phyloP scores from a whole-genome alignment of 2,888 invertebrate genomes.

The Chymomyza amoena region DNA sequence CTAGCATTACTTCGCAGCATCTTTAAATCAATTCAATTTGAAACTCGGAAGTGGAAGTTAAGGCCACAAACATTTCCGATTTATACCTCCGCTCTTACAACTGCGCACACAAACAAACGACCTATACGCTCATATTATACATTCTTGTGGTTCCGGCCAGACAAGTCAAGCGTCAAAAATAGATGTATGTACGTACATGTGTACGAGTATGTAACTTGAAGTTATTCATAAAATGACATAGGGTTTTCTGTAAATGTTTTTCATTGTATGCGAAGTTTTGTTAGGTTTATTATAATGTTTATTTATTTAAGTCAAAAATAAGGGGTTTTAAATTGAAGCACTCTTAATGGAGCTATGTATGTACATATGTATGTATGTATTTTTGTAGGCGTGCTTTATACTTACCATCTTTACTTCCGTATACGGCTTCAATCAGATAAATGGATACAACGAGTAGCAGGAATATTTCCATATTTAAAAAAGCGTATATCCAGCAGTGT shows the following conservation, averaged over 20 bases:
- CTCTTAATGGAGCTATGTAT: no score
- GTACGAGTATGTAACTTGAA: not conserved
- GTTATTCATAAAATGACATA: not conserved
- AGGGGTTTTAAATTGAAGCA: no score
- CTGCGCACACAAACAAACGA: not conserved
- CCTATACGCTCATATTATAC: not conserved
- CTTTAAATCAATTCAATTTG: not conserved
- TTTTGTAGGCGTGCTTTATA: not conserved
- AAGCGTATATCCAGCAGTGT: not conserved
- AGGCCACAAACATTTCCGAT: not conserved
- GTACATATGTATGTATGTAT: no score
- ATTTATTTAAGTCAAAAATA: not conserved
- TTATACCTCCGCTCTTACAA: not conserved
- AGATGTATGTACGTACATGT: not conserved
- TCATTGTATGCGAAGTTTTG: not conserved
- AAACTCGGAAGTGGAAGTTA: not conserved
- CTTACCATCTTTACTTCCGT: constrained; percentile 59
- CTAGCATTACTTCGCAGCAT: not conserved
- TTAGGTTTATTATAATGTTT: not conserved
- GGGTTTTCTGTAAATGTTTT: not conserved
- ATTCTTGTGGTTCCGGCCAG: not conserved
- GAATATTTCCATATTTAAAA: constrained; percentile 41
- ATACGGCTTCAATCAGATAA: constrained; percentile 21
- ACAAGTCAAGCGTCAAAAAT: not conserved
- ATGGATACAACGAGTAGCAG: constrained; percentile 19